Percentiles rank a stretch among this genome's conserved stretches.
phyloP scores from a whole-genome alignment of 2,888 invertebrate species.

The Chouioia cunea region DNA sequence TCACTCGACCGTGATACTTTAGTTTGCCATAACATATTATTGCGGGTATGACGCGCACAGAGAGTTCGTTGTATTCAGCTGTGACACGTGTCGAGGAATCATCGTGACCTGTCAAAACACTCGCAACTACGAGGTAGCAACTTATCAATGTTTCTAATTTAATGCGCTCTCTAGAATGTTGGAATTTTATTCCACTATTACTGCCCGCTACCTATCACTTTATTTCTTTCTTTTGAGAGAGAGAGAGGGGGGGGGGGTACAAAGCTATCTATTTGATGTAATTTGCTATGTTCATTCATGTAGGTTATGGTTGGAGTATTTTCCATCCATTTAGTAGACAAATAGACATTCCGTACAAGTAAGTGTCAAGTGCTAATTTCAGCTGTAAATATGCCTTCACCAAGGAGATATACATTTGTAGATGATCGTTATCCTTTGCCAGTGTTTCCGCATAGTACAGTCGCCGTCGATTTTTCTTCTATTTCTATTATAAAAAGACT shows the following conservation, averaged over 20 bases:
- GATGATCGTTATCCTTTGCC: conserved; percentile 15
- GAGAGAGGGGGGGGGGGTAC: too few relatives aligned
- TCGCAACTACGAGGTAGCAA: conserved; percentile 33
- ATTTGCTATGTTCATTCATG: background rate
- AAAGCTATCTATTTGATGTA: too few relatives aligned
- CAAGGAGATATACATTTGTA: conserved; percentile 6
- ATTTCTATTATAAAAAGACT: background rate
- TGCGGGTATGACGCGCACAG: conserved; percentile 14
- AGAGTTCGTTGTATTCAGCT: conserved; percentile 48
- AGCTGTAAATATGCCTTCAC: background rate
- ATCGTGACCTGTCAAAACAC: conserved; percentile 59
- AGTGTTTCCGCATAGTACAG: conserved; percentile 8
- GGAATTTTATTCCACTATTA: background rate
- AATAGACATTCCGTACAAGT: background rate
- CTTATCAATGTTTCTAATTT: conserved; percentile 51
- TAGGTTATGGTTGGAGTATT: too few relatives aligned
- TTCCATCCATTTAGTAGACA: background rate
- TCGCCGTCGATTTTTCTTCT: background rate
- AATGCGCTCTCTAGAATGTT: background rate
- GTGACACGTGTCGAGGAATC: conserved; percentile 53
- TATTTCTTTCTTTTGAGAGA: background rate
- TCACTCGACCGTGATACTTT: conserved; percentile 21
- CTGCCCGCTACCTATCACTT: background rate
- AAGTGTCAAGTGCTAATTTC: too few relatives aligned
- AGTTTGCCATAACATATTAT: conserved; percentile 35